Conservation (phyloP, 2,113 vertebrate species). For the Brachirus orientalis region DNA sequence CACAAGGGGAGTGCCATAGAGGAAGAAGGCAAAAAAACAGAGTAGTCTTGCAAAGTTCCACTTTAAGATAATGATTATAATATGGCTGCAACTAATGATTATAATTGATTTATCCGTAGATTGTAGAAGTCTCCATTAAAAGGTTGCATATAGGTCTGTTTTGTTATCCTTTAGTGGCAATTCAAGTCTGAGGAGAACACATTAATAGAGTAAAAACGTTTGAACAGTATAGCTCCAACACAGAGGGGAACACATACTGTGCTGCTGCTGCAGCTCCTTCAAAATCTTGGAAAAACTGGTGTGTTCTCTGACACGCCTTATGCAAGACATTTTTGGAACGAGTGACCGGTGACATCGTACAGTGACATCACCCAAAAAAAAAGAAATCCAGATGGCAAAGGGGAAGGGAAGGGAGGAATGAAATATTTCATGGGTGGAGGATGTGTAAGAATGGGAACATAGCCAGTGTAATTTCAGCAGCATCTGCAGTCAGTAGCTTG, state of each 20-base stretch:
- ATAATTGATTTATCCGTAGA: no score
- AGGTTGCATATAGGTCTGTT: no score
- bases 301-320: constrained; percentile 38
- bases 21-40: no score
- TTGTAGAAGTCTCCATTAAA: no score
- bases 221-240: not conserved
- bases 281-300: constrained; percentile 8
- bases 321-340: constrained; percentile 40
- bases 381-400: not conserved
- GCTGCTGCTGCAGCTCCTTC: no score
- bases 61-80: no score
- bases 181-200: no score
- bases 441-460: constrained; percentile 46
- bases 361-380: constrained; percentile 50
- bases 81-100: no score
- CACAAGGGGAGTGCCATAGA: no score
- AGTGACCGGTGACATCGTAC: constrained; percentile 32
- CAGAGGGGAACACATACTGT: not conserved
- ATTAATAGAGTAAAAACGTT: not conserved
- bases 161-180: no score
- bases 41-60: no score
- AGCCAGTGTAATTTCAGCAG: constrained; percentile 49
- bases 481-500: constrained; percentile 68
- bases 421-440: constrained; percentile 25
- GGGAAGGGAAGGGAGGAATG: not conserved